A percentile compares a stretch with the other conserved stretches of the same genome.
phyloP scores from a whole-genome alignment of 2,113 vertebrate species.

The Etheostoma cragini region DNA sequence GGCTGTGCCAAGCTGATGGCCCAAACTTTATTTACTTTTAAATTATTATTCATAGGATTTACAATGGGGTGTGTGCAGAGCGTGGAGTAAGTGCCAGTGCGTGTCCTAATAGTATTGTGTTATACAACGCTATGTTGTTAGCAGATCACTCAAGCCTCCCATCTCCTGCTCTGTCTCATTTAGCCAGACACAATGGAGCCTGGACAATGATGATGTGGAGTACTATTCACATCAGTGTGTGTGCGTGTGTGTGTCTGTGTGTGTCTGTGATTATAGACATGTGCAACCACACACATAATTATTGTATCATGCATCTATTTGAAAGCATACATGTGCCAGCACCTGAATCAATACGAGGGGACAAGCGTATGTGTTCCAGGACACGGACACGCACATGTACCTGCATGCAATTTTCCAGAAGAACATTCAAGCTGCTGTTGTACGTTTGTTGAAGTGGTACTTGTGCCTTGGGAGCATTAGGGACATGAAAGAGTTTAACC shows the following conservation, averaged over 20 bases:
- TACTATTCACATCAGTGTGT: constrained; percentile 36
- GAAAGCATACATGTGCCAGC: constrained; percentile 39
- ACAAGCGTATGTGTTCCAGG: constrained; percentile 3
- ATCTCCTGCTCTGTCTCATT: constrained; percentile 67
- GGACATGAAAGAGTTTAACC: constrained; percentile 64
- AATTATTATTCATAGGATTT: constrained; percentile 72
- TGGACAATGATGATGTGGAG: constrained; percentile 45
- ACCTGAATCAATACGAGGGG: constrained; percentile 22
- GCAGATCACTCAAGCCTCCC: constrained; percentile 53
- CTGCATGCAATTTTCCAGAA: constrained; percentile 8
- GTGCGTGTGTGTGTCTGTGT: constrained; percentile 23
- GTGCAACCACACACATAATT: constrained; percentile 6
- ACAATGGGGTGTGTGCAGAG: constrained; percentile 60
- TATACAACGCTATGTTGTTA: constrained; percentile 67
- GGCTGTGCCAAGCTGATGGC: background rate
- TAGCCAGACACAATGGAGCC: constrained; percentile 55
- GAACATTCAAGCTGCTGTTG: background rate
- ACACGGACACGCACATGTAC: background rate
- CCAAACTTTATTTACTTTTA: constrained; percentile 62
- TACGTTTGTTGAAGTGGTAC: constrained; percentile 37
- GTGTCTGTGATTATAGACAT: constrained; percentile 13
- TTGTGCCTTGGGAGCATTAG: constrained; percentile 38
- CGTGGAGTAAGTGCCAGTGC: constrained; percentile 47
- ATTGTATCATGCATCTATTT: constrained; percentile 2
- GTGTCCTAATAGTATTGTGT: constrained; percentile 65